Conservation (phyloP, 2,113 vertebrate genomes). For the Paraplagusia blochii region DNA sequence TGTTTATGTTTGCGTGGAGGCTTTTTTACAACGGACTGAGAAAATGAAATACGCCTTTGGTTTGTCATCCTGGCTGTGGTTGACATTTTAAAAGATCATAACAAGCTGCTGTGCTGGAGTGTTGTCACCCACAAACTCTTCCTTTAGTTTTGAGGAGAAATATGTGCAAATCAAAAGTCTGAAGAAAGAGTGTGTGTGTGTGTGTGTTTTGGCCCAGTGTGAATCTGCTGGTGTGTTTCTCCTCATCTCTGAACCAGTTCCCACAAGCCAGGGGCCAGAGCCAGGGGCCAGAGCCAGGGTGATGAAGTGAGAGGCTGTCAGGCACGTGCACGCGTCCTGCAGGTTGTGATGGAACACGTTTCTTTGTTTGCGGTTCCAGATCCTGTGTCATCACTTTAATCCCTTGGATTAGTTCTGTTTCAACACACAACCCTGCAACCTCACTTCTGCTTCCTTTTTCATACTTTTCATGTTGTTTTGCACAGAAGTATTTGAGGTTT, state of each 20-base stretch:
- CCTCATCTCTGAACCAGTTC: constrained; percentile 30
- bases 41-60: too few relatives aligned
- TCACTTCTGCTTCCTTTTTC: constrained; percentile 3
- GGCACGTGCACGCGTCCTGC: constrained; percentile 21
- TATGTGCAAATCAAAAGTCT: constrained; percentile 1
- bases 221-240: constrained; percentile 11
- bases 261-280: constrained; percentile 12
- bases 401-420: constrained; percentile 9
- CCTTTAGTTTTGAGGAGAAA: constrained; percentile 8
- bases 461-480: neutral
- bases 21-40: too few relatives aligned
- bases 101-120: neutral
- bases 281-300: neutral
- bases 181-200: neutral
- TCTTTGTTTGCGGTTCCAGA: constrained; percentile 11
- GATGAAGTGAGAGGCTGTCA: constrained; percentile 12
- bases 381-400: constrained; percentile 12
- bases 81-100: neutral
- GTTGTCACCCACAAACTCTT: neutral
- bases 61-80: neutral
- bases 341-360: constrained; percentile 33
- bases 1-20: too few relatives aligned
- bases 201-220: constrained; percentile 18
- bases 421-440: constrained; percentile 1
- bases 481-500: constrained; percentile 5